Conservation (phyloP, 2,888 invertebrate genomes). For the Pyrrhia umbra region DNA sequence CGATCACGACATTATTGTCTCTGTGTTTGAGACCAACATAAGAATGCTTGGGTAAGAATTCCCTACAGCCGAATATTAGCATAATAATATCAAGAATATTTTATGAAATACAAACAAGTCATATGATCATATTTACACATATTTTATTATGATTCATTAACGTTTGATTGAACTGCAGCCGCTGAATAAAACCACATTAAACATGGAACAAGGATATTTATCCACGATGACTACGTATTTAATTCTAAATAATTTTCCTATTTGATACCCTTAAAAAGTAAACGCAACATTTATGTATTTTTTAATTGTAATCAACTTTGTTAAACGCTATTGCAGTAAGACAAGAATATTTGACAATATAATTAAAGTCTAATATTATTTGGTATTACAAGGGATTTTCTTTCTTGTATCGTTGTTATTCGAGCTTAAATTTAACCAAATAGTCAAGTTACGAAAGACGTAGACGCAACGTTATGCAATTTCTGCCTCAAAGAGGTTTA, state of each 20-base stretch:
- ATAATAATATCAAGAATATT: conserved; percentile 6
- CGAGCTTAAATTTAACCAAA: too few species aligned
- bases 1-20: conserved; percentile 98
- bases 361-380: too few species aligned
- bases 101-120: not conserved
- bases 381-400: too few species aligned
- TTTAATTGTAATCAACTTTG: too few species aligned
- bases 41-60: conserved; percentile 96
- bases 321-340: too few species aligned
- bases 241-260: not conserved
- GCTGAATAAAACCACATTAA: not conserved
- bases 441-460: not conserved
- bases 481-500: conserved; percentile 5
- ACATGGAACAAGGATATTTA: conserved; percentile 21
- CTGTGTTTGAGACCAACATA: conserved; percentile 99
- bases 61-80: not conserved
- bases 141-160: conserved; percentile 10
- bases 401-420: too few species aligned
- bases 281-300: too few species aligned
- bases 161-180: not conserved
- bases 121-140: not conserved
- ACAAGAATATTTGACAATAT: too few species aligned
- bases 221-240: not conserved
- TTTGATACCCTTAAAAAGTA: too few species aligned
- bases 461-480: not conserved